Conservation (phyloP, 2,797 vertebrate species). For the Myotis pilosus region DNA sequence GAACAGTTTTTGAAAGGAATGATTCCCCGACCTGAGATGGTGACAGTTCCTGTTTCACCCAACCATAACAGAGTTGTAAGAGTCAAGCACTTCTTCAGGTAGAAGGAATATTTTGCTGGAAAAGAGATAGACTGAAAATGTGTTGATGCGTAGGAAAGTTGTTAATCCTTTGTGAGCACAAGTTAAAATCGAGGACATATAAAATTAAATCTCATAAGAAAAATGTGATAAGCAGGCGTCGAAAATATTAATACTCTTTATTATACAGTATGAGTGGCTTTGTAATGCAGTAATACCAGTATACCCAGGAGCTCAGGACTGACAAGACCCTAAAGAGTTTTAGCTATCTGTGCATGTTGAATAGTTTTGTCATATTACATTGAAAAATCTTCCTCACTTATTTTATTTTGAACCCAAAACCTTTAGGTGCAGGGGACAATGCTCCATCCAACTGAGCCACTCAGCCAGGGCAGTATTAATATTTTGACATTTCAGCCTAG, state of each 20-base stretch:
- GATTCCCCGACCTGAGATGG: neutral
- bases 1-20: neutral
- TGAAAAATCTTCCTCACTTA: neutral
- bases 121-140: neutral
- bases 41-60: neutral
- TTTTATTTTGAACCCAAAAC: neutral
- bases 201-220: slow-evolving; percentile 72
- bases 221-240: slow-evolving; percentile 64
- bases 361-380: slow-evolving; percentile 2
- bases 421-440: too few species aligned
- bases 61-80: slow-evolving; percentile 25
- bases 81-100: neutral
- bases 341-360: neutral
- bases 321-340: neutral
- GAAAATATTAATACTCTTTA: slow-evolving; percentile 48
- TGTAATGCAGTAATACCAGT: slow-evolving; percentile 23
- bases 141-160: neutral
- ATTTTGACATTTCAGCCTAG: neutral
- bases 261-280: slow-evolving; percentile 11
- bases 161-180: slow-evolving; percentile 51
- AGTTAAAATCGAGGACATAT: slow-evolving; percentile 72
- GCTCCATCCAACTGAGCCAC: too few species aligned
- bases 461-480: neutral
- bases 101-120: slow-evolving; percentile 10
- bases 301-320: neutral